These are phyloP conservation scores for Ethmia dodecea DNA, from an alignment of 2,888 invertebrate species.

Conservation along the genomic window DNA sequence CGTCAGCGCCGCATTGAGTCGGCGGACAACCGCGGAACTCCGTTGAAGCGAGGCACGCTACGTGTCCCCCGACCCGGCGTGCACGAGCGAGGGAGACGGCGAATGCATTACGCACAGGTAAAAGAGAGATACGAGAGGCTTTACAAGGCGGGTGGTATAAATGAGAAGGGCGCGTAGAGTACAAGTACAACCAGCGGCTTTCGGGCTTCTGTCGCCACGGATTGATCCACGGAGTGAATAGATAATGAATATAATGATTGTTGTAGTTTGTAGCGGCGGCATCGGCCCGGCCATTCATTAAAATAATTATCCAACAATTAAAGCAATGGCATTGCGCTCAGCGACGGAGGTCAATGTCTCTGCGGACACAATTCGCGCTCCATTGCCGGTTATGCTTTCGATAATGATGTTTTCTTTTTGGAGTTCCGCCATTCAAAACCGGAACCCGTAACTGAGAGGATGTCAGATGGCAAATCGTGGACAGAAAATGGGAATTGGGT, in stretches of 20 bases:
- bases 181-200: slow-evolving; percentile 28
- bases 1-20: slow-evolving; percentile 72
- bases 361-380: slow-evolving; percentile 20
- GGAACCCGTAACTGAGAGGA: neutral
- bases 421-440: neutral
- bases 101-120: slow-evolving; percentile 3
- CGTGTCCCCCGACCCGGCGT: slow-evolving; percentile 55
- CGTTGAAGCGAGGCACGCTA: slow-evolving; percentile 40
- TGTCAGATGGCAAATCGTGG: neutral
- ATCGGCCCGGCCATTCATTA: slow-evolving; percentile 53
- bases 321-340: slow-evolving; percentile 7
- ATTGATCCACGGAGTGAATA: slow-evolving; percentile 58
- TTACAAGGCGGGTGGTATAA: slow-evolving; percentile 52
- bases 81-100: slow-evolving; percentile 43
- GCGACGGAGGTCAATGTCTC: slow-evolving; percentile 51
- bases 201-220: slow-evolving; percentile 26
- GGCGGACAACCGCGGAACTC: slow-evolving; percentile 70
- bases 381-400: slow-evolving; percentile 8
- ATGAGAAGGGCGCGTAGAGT: slow-evolving; percentile 49
- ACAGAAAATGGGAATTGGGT: neutral
- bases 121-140: slow-evolving; percentile 31
- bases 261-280: slow-evolving; percentile 41
- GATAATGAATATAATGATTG: slow-evolving; percentile 57
- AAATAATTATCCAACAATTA: slow-evolving; percentile 57
- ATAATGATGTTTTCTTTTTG: neutral